phyloP scores from a whole-genome alignment of 1,140 invertebrate genomes.

The Drosophila leontia region DNA sequence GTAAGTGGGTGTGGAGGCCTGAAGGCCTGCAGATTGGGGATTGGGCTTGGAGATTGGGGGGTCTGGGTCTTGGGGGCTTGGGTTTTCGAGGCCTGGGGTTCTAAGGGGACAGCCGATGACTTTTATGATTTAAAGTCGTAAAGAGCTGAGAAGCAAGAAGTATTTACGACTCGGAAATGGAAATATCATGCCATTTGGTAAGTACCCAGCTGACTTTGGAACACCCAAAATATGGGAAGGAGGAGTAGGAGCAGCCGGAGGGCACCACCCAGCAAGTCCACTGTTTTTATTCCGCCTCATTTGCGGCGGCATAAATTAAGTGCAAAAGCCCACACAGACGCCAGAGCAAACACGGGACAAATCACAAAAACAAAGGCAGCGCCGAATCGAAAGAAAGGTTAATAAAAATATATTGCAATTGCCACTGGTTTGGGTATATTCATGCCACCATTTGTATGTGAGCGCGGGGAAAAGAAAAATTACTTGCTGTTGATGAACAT shows the following conservation, averaged over 20 bases:
- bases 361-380: slow-evolving; percentile 45
- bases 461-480: slow-evolving; percentile 29
- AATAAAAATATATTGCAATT: slow-evolving; percentile 58
- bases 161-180: slow-evolving; percentile 79
- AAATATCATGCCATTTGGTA: slow-evolving; percentile 68
- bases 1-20: slow-evolving; percentile 23
- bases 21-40: background rate
- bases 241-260: background rate
- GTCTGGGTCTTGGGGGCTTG: background rate
- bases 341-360: slow-evolving; percentile 57
- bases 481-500: slow-evolving; percentile 56
- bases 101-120: slow-evolving; percentile 59
- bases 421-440: slow-evolving; percentile 6
- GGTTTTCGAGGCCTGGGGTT: slow-evolving; percentile 1
- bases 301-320: slow-evolving; percentile 78
- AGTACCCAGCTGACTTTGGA: slow-evolving; percentile 58
- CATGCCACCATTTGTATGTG: slow-evolving; percentile 30
- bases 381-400: slow-evolving; percentile 44
- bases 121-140: slow-evolving; percentile 82
- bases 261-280: slow-evolving; percentile 18
- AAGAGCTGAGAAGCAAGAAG: slow-evolving; percentile 63
- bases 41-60: background rate
- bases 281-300: slow-evolving; percentile 75
- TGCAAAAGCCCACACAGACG: slow-evolving; percentile 61
- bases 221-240: background rate